Base-by-base conservation (phyloP, 1,140 invertebrate species). In the Hylaeus anthracinus region DNA sequence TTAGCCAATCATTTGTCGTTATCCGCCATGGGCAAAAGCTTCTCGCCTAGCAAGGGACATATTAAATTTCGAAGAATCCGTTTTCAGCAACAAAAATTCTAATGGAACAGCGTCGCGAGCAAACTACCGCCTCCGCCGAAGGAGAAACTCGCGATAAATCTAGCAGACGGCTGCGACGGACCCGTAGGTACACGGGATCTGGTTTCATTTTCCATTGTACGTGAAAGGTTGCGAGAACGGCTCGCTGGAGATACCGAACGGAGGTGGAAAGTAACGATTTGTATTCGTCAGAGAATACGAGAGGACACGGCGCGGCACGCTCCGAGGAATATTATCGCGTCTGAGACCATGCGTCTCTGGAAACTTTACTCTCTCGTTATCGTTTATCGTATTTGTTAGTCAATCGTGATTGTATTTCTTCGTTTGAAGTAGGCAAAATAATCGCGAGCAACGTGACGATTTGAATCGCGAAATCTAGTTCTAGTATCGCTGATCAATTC, bases 221-320 rank as follows among this genome's bases (percentile, higher is more conserved):
- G 80, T 55, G 69, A 67, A 86, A 73, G 84, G 39, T 39, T 71
- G 51, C 67, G 73, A 82, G 76, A 86, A 83, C 81, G 61, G 63
- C 48, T 85, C 61, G 65, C 64, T 37, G 48, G 69, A 64, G 69
- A 64, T 39, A 61, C 53, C 64, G 69, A 67, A 69, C 43, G 41
- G 76, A 55, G 72, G 58, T 51, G 55, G 56, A 72, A 79, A 84
- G 80, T 71, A 81, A 88, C 88, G 81, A 89, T 89, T 89, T 89
- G 85, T 89, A 89, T 88, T 87, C 87, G 87, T 89, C 88, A 87
- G 79, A 86, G 72, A 72, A 86, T 77, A 78, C 79, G 26, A 75
- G 61, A 61, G 72, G 65, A 65, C 60, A 61, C 48, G 64, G 64
- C 39, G 58, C 8, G 26, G 26, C 26, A 26, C 70, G 64, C 77